A percentile compares a stretch with the other conserved stretches of the same genome.
Conservation (phyloP, 2,797 vertebrate species). For the Anabas testudineus region DNA sequence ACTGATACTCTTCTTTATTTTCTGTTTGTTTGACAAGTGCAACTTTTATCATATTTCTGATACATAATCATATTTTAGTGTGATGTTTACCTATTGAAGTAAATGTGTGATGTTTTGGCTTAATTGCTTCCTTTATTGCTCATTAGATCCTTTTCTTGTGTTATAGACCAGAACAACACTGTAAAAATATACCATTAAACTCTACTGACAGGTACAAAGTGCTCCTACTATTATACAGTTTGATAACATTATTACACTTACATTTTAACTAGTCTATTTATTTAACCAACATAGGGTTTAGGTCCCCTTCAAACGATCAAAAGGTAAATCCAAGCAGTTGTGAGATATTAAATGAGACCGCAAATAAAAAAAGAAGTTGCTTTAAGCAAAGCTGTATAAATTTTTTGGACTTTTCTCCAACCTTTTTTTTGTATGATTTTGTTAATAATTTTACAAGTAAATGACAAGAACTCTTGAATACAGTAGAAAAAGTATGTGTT, state of each 20-base stretch:
- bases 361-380: background rate
- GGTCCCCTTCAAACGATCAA: background rate
- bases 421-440: background rate
- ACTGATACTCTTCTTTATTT: background rate
- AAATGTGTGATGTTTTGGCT: background rate
- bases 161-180: too few species aligned
- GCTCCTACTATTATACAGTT: too few species aligned
- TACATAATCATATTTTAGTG: slow-evolving; percentile 14
- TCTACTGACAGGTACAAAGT: too few species aligned
- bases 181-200: background rate
- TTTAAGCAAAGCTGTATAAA: background rate
- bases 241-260: background rate
- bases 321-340: background rate
- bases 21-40: slow-evolving; percentile 10
- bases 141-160: too few species aligned
- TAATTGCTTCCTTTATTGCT: background rate
- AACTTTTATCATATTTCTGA: background rate
- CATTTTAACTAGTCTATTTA: background rate
- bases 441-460: too few species aligned
- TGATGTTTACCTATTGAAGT: slow-evolving; percentile 7
- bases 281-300: background rate
- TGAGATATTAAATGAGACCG: background rate
- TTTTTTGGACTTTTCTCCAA: too few species aligned
- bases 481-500: too few species aligned
- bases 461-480: too few species aligned